These are phyloP conservation scores for Lagocephalus sceleratus DNA, from an alignment of 2,797 vertebrate genomes.

Conservation along the genomic window DNA sequence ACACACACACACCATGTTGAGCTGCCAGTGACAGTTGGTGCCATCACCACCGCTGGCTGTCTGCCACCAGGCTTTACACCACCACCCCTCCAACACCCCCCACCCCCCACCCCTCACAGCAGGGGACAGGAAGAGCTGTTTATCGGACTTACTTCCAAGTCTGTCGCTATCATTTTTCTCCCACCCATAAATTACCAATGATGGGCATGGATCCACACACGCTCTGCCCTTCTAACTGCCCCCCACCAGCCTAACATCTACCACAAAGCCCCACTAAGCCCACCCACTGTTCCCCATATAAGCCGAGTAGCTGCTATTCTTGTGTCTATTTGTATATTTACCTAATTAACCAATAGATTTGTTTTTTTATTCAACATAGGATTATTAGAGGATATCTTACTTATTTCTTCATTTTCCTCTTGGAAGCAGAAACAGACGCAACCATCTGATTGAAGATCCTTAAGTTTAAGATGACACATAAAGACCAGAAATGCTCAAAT, in stretches of 20 bases:
- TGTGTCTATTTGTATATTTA: no score
- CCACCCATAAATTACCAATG: conserved; percentile 30
- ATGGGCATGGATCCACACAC: conserved; percentile 44
- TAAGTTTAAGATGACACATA: not conserved
- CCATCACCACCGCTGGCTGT: conserved; percentile 64
- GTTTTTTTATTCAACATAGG: no score
- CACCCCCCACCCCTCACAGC: conserved; percentile 23
- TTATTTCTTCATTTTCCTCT: no score
- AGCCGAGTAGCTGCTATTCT: no score
- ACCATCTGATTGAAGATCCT: not conserved
- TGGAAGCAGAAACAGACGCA: no score
- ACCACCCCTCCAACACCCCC: conserved; percentile 1
- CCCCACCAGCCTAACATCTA: conserved; percentile 47
- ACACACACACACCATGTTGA: conserved; percentile 10
- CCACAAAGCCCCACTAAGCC: conserved; percentile 41
- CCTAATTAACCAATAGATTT: no score
- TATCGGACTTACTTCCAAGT: conserved; percentile 59
- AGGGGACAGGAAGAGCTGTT: conserved; percentile 62
- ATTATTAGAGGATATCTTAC: no score
- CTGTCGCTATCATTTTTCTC: conserved; percentile 39
- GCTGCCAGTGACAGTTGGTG: conserved; percentile 71
- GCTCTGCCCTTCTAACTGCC: conserved; percentile 48
- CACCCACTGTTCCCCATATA: conserved; percentile 25
- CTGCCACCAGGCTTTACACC: conserved; percentile 65
- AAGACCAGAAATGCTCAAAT: not conserved